These are phyloP conservation scores for Dorcus parallelipipedus DNA, from an alignment of 2,888 invertebrate species.

Conservation along the genomic window DNA sequence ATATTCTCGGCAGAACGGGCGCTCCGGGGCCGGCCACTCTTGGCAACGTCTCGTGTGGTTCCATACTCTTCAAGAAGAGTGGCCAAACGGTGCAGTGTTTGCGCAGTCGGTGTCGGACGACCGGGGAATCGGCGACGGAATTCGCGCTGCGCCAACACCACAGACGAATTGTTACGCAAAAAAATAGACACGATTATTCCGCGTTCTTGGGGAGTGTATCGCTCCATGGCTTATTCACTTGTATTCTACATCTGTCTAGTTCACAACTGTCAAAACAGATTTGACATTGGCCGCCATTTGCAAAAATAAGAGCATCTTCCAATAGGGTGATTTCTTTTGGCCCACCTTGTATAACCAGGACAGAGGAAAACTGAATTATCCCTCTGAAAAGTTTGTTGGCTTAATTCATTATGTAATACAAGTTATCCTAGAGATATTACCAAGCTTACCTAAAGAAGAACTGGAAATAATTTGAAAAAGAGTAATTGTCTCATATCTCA, in stretches of 20 bases:
- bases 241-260: not conserved
- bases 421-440: too few species aligned
- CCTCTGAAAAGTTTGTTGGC: too few species aligned
- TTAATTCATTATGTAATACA: too few species aligned
- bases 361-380: too few species aligned
- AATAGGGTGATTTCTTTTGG: too few species aligned
- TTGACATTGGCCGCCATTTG: too few species aligned
- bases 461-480: too few species aligned
- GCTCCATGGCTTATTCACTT: not conserved
- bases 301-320: too few species aligned
- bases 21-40: constrained; percentile 7
- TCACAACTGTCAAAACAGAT: too few species aligned
- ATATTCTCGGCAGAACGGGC: constrained; percentile 18
- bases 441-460: too few species aligned
- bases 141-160: not conserved
- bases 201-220: constrained; percentile 7
- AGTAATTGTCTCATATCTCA: too few species aligned
- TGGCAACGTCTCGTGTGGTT: not conserved
- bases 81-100: constrained; percentile 10
- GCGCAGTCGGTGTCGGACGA: constrained; percentile 7
- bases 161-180: not conserved
- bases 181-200: constrained; percentile 6
- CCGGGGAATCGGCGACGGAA: constrained; percentile 3
- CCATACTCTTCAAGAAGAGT: not conserved
- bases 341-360: too few species aligned